A percentile compares a stretch with the other conserved stretches of the same genome.
Evolutionary conservation across 2,113 vertebrate genomes (phyloP).

Genomic region (Solea senegalensis): DNA sequence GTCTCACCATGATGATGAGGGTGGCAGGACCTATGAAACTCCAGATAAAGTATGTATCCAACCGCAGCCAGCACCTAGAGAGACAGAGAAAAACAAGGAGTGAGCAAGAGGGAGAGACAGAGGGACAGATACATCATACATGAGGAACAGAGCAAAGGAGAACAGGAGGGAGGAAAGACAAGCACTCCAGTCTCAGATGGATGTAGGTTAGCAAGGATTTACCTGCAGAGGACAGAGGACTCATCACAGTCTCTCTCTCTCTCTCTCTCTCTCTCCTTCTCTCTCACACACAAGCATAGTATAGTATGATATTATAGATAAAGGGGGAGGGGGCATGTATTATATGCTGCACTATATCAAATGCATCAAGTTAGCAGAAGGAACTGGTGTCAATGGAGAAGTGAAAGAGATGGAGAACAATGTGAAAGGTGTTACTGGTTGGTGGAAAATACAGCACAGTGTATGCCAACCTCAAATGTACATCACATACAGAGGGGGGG

Average conservation of each 20-base stretch:
- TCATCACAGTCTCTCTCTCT: constrained; percentile 48
- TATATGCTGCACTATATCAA: constrained; percentile 47
- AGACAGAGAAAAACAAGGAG: constrained; percentile 46
- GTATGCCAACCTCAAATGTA: constrained; percentile 39
- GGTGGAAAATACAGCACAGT: constrained; percentile 24
- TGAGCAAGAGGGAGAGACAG: constrained; percentile 10
- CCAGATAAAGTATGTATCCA: constrained; percentile 99
- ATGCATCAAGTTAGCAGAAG: constrained; percentile 57
- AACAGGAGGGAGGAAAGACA: constrained; percentile 26
- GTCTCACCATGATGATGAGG: constrained; percentile 98
- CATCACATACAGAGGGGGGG: constrained; percentile 80
- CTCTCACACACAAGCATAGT: constrained; percentile 11
- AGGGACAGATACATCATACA: constrained; percentile 59
- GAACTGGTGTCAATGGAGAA: constrained; percentile 58
- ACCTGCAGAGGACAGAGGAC: constrained; percentile 77
- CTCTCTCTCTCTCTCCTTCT: constrained; percentile 30
- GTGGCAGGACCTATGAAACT: constrained; percentile 99
- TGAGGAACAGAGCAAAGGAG: constrained; percentile 36
- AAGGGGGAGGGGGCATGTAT: not conserved
- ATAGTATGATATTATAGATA: not conserved
- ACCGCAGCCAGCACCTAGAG: constrained; percentile 96
- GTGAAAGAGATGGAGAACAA: constrained; percentile 46
- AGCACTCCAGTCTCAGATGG: constrained; percentile 32
- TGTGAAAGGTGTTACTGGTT: constrained; percentile 32
- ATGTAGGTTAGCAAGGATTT: constrained; percentile 76